These are phyloP conservation scores for Sebastes reedi DNA, from an alignment of 2,797 vertebrate genomes.

Conservation along the genomic window DNA sequence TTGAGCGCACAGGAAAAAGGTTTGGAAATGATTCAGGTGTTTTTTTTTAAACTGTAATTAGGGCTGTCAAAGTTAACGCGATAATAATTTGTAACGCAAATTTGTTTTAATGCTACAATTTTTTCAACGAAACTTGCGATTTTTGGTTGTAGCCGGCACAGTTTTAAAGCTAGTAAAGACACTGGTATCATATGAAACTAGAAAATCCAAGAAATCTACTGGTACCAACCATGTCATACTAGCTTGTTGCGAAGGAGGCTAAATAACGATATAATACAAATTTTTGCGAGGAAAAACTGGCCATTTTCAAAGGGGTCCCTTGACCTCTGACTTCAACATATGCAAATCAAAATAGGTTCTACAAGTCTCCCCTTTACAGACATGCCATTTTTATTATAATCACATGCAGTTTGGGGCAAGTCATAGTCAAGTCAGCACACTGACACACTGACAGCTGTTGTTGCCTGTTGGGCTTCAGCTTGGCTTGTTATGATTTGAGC, in stretches of 20 bases:
- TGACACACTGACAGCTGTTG: no score
- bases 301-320: no score
- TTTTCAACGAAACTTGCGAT: no score
- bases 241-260: no score
- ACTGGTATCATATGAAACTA: neutral
- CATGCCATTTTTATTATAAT: neutral
- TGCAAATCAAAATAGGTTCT: fast-evolving
- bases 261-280: no score
- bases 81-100: no score
- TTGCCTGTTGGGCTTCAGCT: neutral
- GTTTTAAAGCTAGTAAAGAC: neutral
- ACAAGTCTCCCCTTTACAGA: neutral
- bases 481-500: neutral
- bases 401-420: neutral
- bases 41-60: neutral
- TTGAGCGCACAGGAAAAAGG: neutral
- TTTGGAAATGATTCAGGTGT: neutral
- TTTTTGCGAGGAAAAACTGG: fast-evolving
- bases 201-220: fast-evolving
- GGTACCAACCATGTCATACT: no score
- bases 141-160: neutral
- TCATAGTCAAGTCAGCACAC: neutral
- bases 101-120: no score
- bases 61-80: no score
- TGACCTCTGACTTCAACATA: neutral